phyloP scores from a whole-genome alignment of 35 echinoderm and acorn worm species.

The Anneissia japonica region DNA sequence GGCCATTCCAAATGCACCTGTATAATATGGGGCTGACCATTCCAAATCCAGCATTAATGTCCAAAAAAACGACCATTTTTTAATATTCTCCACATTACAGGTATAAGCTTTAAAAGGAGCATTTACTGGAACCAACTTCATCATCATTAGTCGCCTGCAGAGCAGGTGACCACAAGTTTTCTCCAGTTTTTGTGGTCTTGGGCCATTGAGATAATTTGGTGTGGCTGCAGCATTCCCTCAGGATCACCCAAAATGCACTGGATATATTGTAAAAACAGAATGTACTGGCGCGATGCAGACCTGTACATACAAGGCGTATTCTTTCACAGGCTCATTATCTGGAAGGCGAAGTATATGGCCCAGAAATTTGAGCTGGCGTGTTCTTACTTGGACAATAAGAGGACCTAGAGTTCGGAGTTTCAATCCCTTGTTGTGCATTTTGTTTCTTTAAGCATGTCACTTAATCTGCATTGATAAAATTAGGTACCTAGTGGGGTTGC shows the following conservation, averaged over 20 bases:
- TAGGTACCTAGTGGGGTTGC: too few species aligned
- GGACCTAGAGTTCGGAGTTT: slow-evolving; percentile 7
- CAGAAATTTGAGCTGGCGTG: slow-evolving; percentile 24
- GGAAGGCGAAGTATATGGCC: not conserved
- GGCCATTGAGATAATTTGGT: not conserved
- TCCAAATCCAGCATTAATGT: too few species aligned
- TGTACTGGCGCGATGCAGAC: slow-evolving; percentile 7
- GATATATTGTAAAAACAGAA: slow-evolving; percentile 14
- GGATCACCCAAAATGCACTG: not conserved
- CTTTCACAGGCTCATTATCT: not conserved
- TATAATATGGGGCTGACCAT: too few species aligned
- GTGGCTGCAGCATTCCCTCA: not conserved
- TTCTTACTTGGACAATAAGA: slow-evolving; percentile 11
- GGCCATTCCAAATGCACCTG: too few species aligned
- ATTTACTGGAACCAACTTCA: too few species aligned
- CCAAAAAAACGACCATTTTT: too few species aligned
- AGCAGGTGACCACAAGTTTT: not conserved
- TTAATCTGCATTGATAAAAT: too few species aligned
- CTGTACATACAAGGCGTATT: slow-evolving; percentile 4
- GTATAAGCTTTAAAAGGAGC: too few species aligned
- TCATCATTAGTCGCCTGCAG: not conserved
- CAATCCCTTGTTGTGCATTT: too few species aligned
- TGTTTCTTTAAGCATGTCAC: too few species aligned
- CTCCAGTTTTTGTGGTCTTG: not conserved
- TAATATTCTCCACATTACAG: too few species aligned